These are phyloP conservation scores for Drosophila mayaguana DNA, from an alignment of 2,888 invertebrate species.

Conservation along the genomic window DNA sequence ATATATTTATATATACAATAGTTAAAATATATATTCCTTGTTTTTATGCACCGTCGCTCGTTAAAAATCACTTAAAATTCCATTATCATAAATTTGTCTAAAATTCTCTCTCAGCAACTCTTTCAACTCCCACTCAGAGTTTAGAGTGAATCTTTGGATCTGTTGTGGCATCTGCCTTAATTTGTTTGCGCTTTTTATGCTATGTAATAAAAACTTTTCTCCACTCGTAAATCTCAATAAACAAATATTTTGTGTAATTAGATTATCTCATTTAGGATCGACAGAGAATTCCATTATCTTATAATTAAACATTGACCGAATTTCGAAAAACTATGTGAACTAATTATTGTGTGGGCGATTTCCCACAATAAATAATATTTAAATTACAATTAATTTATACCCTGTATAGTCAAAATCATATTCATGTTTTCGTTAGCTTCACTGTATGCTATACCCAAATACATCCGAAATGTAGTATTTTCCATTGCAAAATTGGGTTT, in stretches of 20 bases:
- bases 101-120: constrained; percentile 38
- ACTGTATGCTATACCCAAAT: too few relatives aligned
- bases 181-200: constrained; percentile 29
- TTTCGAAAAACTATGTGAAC: not conserved
- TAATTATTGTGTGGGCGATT: too few relatives aligned
- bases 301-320: constrained; percentile 1
- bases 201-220: not conserved
- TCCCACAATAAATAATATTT: too few relatives aligned
- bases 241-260: constrained; percentile 26
- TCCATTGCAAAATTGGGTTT: too few relatives aligned
- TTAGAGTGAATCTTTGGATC: constrained; percentile 31
- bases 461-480: too few relatives aligned
- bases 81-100: constrained; percentile 85
- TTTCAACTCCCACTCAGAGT: not conserved
- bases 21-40: constrained; percentile 4
- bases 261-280: constrained; percentile 1
- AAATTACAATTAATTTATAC: too few relatives aligned
- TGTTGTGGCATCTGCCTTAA: constrained; percentile 46
- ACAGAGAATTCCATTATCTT: not conserved
- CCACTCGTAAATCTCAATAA: constrained; percentile 24
- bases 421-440: too few relatives aligned
- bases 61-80: constrained; percentile 85
- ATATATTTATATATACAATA: constrained; percentile 1
- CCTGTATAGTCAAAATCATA: too few relatives aligned
- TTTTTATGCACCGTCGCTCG: constrained; percentile 70